Evolutionary conservation across 2,888 invertebrate genomes (phyloP).

Genomic region (Drosophila paracracens): DNA sequence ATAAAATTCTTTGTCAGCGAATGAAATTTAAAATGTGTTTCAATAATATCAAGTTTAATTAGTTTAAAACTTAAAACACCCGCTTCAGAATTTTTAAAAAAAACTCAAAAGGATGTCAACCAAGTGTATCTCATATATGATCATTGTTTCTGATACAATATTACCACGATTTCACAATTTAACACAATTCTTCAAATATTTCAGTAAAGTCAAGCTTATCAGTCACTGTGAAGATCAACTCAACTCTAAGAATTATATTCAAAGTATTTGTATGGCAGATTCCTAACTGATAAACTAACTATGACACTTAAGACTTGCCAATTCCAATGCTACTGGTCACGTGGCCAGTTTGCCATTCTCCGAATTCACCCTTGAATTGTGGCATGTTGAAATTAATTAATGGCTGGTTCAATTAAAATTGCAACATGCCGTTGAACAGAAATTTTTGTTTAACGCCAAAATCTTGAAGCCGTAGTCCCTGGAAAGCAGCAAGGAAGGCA

Average conservation of each 20-base stretch:
- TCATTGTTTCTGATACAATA: background rate
- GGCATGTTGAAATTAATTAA: conserved; percentile 83
- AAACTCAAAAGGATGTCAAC: background rate
- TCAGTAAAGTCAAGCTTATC: background rate
- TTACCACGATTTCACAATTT: background rate
- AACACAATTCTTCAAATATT: background rate
- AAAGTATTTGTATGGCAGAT: background rate
- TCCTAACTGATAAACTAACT: conserved; percentile 21
- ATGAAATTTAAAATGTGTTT: background rate
- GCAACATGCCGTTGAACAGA: conserved; percentile 83
- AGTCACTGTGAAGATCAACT: background rate
- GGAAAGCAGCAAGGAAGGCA: conserved; percentile 19
- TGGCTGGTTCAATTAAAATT: conserved; percentile 85
- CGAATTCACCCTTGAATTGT: conserved; percentile 30
- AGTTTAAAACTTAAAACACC: background rate
- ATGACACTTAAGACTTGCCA: background rate
- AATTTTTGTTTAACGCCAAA: conserved; percentile 55
- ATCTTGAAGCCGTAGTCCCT: conserved; percentile 12
- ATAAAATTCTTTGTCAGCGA: too few species aligned
- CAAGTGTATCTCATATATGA: background rate
- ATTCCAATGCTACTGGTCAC: conserved; percentile 30
- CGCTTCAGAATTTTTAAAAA: accelerated
- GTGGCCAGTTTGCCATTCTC: conserved; percentile 16
- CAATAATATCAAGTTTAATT: background rate
- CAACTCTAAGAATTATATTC: background rate